Evolutionary conservation across 2,113 vertebrate genomes (phyloP).

Genomic region (Calyptommatus sinebrachiatus): DNA sequence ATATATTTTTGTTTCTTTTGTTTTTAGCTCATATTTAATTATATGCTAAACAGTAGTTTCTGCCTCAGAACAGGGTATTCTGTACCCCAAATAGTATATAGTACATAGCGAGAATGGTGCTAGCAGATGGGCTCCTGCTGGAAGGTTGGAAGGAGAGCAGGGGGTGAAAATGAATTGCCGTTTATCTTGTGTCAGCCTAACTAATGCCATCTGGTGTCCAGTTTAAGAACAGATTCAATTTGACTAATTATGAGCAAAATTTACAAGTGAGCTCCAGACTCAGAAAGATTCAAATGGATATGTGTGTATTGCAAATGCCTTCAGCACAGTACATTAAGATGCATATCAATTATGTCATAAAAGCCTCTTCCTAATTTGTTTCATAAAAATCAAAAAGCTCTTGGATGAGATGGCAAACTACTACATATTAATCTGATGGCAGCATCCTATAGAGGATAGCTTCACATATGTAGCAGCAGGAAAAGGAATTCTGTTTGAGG

Average conservation of each 20-base stretch:
- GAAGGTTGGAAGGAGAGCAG: background rate
- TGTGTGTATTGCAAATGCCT: constrained; percentile 17
- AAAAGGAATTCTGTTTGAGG: constrained; percentile 60
- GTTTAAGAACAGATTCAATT: fast-evolving
- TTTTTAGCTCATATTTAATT: constrained; percentile 3
- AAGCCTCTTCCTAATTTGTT: constrained; percentile 49
- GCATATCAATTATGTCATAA: constrained; percentile 53
- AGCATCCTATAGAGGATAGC: constrained; percentile 46
- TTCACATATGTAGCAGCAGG: constrained; percentile 18
- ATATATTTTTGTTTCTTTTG: background rate
- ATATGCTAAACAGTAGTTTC: background rate
- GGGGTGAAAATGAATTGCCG: background rate
- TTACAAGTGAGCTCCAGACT: background rate
- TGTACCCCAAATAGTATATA: fast-evolving
- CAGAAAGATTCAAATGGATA: constrained; percentile 17
- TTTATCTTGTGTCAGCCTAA: background rate
- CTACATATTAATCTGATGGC: constrained; percentile 43
- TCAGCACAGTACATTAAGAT: constrained; percentile 37
- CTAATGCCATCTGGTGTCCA: background rate
- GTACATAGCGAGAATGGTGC: background rate
- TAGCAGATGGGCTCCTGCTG: background rate
- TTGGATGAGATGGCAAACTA: constrained; percentile 51
- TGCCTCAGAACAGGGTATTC: background rate
- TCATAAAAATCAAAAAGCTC: constrained; percentile 56
- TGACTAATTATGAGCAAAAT: background rate